These are phyloP conservation scores for Rhadina sibilatrix DNA, from an alignment of 2,113 vertebrate species.

Conservation along the genomic window DNA sequence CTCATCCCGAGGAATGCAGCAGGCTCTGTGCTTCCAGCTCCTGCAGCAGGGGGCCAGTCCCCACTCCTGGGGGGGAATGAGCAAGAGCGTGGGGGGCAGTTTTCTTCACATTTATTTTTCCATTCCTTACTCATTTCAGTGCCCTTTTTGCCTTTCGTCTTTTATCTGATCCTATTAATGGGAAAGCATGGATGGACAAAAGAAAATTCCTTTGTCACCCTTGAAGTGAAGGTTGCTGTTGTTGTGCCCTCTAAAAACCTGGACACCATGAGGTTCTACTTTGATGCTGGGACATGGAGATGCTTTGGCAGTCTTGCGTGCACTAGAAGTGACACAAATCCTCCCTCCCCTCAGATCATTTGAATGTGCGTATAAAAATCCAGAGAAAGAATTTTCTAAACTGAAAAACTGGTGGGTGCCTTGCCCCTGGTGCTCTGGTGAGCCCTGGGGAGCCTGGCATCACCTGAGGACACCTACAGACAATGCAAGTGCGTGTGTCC, in stretches of 20 bases:
- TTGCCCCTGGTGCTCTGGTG: background rate
- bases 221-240: background rate
- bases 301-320: background rate
- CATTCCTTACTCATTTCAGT: background rate
- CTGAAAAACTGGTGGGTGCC: background rate
- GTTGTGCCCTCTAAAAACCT: background rate
- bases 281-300: accelerated
- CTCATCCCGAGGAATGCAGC: too few species aligned
- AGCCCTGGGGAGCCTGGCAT: accelerated
- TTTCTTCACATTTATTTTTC: background rate
- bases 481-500: accelerated
- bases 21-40: background rate
- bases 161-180: background rate
- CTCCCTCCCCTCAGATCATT: background rate
- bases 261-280: background rate
- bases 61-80: background rate
- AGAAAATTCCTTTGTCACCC: background rate
- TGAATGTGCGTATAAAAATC: background rate
- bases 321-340: background rate
- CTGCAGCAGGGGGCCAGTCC: background rate
- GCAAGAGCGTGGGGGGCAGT: accelerated
- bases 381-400: background rate
- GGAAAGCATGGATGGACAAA: background rate
- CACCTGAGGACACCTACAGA: accelerated
- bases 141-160: background rate